phyloP scores from a whole-genome alignment of 2,888 invertebrate genomes.

The Leptopterna dolabrata region DNA sequence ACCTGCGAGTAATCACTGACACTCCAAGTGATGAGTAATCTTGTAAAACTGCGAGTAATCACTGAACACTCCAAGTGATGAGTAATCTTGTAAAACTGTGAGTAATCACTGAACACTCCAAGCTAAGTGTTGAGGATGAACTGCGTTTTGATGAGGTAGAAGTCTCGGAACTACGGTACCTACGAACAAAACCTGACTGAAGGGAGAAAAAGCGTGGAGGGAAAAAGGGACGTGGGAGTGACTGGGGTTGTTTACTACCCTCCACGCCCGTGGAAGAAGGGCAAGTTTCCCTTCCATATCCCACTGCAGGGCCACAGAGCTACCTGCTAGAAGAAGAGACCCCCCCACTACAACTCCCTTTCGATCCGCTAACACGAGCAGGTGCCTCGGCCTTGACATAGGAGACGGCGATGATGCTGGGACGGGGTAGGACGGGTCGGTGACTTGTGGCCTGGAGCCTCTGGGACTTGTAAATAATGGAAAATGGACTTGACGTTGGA shows the following conservation, averaged over 20 bases:
- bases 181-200: background rate
- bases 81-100: too few species aligned
- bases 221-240: conserved; percentile 26
- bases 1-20: background rate
- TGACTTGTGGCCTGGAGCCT: conserved; percentile 27
- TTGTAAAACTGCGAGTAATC: too few species aligned
- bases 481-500: conserved; percentile 4
- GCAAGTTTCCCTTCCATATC: background rate
- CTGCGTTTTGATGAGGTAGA: background rate
- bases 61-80: background rate
- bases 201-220: conserved; percentile 16
- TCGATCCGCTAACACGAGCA: conserved; percentile 20
- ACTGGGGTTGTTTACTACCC: conserved; percentile 44
- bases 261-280: background rate
- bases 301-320: background rate
- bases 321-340: background rate
- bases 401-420: background rate
- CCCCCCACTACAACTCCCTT: too few species aligned
- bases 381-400: background rate
- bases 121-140: background rate
- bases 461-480: conserved; percentile 39
- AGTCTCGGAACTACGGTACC: background rate
- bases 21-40: background rate
- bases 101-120: background rate
- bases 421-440: background rate